Evolutionary conservation across 1,140 invertebrate species (phyloP).

Genomic region (Achatina immaculata): DNA sequence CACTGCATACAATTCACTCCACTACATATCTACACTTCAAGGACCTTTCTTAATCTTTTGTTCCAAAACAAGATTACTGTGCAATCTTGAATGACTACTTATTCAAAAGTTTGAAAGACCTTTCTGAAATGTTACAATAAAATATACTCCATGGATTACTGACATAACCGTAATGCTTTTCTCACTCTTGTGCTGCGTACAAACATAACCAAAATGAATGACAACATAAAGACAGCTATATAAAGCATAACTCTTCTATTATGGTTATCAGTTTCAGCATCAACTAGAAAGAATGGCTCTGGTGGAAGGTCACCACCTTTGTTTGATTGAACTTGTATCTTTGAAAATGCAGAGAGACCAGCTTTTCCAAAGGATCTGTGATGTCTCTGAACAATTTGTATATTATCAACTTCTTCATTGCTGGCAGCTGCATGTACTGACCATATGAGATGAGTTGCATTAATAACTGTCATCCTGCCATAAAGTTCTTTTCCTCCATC

Average conservation of each 20-base stretch:
- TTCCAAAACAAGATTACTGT: no score
- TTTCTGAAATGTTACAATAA: no score
- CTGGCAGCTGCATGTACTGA: conserved; percentile 83
- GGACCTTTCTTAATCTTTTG: no score
- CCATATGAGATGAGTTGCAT: conserved; percentile 88
- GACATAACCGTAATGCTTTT: conserved; percentile 16
- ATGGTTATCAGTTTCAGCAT: background rate
- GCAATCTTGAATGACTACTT: no score
- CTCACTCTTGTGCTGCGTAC: conserved; percentile 16
- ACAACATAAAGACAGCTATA: conserved; percentile 12
- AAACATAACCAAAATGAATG: conserved; percentile 28
- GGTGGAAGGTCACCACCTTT: conserved; percentile 10
- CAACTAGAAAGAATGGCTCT: conserved; percentile 28
- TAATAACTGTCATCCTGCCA: conserved; percentile 84
- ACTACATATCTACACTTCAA: no score
- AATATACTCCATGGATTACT: no score
- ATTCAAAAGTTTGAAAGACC: no score
- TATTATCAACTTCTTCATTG: conserved; percentile 57
- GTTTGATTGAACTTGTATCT: background rate
- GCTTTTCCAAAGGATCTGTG: conserved; percentile 57
- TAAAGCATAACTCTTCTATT: conserved; percentile 11
- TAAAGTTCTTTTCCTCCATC: conserved; percentile 73
- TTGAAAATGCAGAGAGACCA: conserved; percentile 31
- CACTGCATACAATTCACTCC: no score
- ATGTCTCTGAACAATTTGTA: conserved; percentile 54